Evolutionary conservation across 2,888 invertebrate species (phyloP), one percentile per base, ranked within the genome.

Genomic region (Exocentrus adspersus): DNA sequence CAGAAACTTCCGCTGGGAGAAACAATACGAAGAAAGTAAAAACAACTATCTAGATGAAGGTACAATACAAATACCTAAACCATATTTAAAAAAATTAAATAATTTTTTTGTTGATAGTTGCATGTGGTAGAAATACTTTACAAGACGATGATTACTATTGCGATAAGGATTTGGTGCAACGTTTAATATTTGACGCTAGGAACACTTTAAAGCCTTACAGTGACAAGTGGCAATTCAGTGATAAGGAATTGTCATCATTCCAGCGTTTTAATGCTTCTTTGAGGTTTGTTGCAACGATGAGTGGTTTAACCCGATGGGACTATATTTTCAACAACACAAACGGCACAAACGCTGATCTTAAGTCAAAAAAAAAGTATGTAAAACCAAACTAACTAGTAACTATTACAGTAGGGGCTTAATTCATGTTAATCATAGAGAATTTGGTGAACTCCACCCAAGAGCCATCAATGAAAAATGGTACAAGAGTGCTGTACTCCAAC

Each of bases 381-480:
- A 28, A 51, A 24, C 4, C 24, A 24, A 24, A 24, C 24, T n/a
- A n/a, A n/a, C n/a, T n/a, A n/a, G n/a, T n/a, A n/a, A n/a, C n/a
- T n/a, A n/a, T n/a, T n/a, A n/a, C n/a, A n/a, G n/a, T n/a, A n/a
- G n/a, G n/a, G n/a, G n/a, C n/a, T n/a, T n/a, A n/a, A n/a, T n/a
- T n/a, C n/a, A n/a, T n/a, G n/a, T n/a, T n/a, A n/a, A n/a, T n/a
- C n/a, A n/a, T 59, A 90, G 89, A 14, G 89, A 90, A 68, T 94
- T 94, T 76, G 93, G 93, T 7, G 92, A 93, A 74, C 81, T 86
- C 48, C 90, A 94, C 77, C 87, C 86, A 2, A 87, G 87, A 56
- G 91, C 95, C 0, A 92, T 94, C 19, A 94, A 96, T 79, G 95
- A 95, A 80, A 89, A 92, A 0, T 96, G 95, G 94, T 96, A 96